These are phyloP conservation scores for Chrysomela aeneicollis DNA, from an alignment of 2,888 invertebrate species.

Conservation along the genomic window DNA sequence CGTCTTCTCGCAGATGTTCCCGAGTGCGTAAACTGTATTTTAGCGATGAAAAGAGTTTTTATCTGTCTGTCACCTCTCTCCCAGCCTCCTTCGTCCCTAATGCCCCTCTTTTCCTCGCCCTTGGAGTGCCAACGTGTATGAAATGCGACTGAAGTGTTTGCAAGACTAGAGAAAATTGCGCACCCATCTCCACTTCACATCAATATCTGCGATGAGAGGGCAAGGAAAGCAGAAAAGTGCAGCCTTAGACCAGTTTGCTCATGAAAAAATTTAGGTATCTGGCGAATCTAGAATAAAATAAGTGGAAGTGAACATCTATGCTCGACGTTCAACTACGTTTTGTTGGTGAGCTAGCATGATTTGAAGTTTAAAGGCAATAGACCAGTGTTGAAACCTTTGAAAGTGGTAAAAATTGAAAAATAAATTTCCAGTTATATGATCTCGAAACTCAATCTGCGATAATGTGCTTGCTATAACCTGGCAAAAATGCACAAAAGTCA, in stretches of 20 bases:
- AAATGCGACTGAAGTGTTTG: conserved; percentile 28
- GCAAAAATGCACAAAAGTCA: no score
- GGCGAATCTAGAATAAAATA: no score
- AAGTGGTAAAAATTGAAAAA: no score
- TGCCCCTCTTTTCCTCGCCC: not conserved
- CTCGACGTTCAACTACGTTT: no score
- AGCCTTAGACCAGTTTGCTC: not conserved
- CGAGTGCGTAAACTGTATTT: not conserved
- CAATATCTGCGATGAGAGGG: conserved; percentile 22
- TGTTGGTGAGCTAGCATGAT: no score
- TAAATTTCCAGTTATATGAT: no score
- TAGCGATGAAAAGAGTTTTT: conserved; percentile 16
- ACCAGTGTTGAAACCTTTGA: no score
- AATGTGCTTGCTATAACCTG: no score
- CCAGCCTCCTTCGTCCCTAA: not conserved
- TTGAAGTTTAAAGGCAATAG: no score
- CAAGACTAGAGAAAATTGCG: conserved; percentile 29
- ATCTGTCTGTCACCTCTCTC: conserved; percentile 7
- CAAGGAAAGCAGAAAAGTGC: conserved; percentile 22
- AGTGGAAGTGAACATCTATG: no score
- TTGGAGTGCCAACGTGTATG: conserved; percentile 17
- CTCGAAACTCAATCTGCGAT: no score
- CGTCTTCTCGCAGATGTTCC: not conserved
- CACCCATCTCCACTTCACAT: conserved; percentile 31
- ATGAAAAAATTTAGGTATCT: not conserved